phyloP scores from a whole-genome alignment of 2,888 invertebrate genomes.

The Pachliopta kotzebuea region DNA sequence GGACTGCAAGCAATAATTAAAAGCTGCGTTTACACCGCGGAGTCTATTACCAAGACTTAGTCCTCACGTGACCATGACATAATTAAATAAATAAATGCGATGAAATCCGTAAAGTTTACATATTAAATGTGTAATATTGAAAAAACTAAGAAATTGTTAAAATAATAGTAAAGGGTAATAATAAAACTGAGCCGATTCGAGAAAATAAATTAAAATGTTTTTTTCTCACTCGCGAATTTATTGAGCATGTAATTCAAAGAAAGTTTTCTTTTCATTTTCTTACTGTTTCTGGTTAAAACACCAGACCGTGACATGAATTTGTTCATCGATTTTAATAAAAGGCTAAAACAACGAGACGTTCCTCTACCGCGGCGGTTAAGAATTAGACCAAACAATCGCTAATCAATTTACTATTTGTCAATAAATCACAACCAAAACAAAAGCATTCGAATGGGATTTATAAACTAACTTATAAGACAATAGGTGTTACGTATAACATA shows the following conservation, averaged over 20 bases:
- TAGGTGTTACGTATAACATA: conserved; percentile 6
- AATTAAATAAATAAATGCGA: no score
- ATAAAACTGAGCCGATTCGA: neutral
- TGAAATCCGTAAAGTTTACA: no score
- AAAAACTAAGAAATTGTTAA: neutral
- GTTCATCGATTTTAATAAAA: neutral
- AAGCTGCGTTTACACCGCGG: no score
- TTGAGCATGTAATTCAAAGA: conserved; percentile 4
- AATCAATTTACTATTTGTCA: conserved; percentile 20
- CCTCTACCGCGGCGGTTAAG: neutral
- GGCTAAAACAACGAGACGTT: neutral
- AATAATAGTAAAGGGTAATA: neutral
- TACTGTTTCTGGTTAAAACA: conserved; percentile 1
- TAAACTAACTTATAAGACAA: conserved; percentile 21
- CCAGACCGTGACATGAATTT: neutral
- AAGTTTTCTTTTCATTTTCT: conserved; percentile 16
- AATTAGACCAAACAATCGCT: conserved; percentile 8
- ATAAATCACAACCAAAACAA: conserved; percentile 10
- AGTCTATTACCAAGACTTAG: no score
- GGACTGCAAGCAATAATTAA: neutral
- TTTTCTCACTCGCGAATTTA: conserved; percentile 3
- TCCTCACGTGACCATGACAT: no score
- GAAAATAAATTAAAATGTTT: neutral
- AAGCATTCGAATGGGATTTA: conserved; percentile 15
- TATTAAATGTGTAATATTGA: no score